phyloP scores from a whole-genome alignment of 2,113 vertebrate species.

The Axis porcinus region DNA sequence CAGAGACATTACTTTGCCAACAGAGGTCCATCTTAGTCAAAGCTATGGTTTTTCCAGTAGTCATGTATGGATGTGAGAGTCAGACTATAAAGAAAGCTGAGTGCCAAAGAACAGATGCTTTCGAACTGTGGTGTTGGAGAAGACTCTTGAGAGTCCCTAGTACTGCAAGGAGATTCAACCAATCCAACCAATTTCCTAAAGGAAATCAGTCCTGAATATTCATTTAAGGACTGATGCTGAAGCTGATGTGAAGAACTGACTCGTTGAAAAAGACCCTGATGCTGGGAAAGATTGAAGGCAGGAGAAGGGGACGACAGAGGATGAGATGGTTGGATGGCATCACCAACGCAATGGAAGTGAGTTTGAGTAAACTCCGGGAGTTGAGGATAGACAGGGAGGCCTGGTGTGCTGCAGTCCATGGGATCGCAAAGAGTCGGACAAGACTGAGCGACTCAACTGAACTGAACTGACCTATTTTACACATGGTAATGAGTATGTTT shows the following conservation, averaged over 20 bases:
- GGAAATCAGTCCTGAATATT: neutral
- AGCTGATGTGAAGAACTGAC: neutral
- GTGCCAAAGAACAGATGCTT: neutral
- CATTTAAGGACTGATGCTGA: neutral
- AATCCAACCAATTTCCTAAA: neutral
- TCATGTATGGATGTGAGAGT: neutral
- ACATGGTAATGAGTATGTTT: neutral
- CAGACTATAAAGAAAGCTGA: neutral
- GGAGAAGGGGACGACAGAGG: neutral
- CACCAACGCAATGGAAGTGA: rapidly evolving
- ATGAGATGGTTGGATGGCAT: neutral
- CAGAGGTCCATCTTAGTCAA: neutral
- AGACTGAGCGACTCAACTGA: neutral
- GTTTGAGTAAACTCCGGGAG: neutral
- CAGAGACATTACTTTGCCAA: neutral
- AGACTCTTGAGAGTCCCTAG: neutral
- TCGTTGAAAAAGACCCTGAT: neutral
- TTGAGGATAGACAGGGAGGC: neutral
- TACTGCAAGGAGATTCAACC: neutral
- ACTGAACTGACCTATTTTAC: neutral
- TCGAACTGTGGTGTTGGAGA: neutral
- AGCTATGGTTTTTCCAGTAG: neutral
- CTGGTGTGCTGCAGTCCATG: neutral
- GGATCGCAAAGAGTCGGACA: neutral
- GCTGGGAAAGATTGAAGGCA: neutral